Base-by-base conservation (phyloP, 2,113 vertebrate genomes). In the Gopherus evgoodei region DNA sequence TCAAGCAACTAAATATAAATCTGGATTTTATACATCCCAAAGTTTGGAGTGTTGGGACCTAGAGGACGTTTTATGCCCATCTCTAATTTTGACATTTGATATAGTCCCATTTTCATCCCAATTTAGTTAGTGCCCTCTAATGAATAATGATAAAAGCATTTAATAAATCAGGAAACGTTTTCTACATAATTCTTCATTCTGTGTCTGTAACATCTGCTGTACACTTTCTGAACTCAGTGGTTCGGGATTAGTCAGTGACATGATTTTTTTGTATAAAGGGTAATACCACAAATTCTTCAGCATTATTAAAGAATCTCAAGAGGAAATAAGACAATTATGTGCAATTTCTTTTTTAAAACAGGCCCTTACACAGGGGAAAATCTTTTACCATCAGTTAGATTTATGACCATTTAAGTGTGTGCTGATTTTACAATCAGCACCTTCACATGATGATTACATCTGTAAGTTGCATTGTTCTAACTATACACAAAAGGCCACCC, bases 151-250 rank as follows among this genome's bases (percentile, higher is more conserved):
- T 76, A 49, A 96, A 94, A 93, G 80, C 80, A 52, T 84, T 94
- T 97, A 93, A 93, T 89, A 92, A 97, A 95, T 88, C 81, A 96
- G 90, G 90, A 49, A 52, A 90, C 82, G 22, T 50, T 91, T 96
- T 94, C 93, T 81, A 90, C 54, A 87, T 94, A 88, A 90, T 93
- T 92, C 90, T 93, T 84, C 72, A 90, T 93, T 96, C 91, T 90
- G 21, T 85, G 49, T 84, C 80, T 91, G 80, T 94, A 96, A 91
- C 83, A 88, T 90, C 93, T 96, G 83, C 87, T 94, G 38, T 65
- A 50, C 0, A 3, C 53, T 85, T 93, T 76, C 31, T 88, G 81
- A 72, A 81, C 72, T 19, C 62, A 93, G 62, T n/a, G 90, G 75
- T 29, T 65, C 96, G 86, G 84, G 86, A 93, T 91, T 83, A 88